These are phyloP conservation scores for Xiphydria camelus DNA, from an alignment of 2,888 invertebrate species.

Conservation along the genomic window DNA sequence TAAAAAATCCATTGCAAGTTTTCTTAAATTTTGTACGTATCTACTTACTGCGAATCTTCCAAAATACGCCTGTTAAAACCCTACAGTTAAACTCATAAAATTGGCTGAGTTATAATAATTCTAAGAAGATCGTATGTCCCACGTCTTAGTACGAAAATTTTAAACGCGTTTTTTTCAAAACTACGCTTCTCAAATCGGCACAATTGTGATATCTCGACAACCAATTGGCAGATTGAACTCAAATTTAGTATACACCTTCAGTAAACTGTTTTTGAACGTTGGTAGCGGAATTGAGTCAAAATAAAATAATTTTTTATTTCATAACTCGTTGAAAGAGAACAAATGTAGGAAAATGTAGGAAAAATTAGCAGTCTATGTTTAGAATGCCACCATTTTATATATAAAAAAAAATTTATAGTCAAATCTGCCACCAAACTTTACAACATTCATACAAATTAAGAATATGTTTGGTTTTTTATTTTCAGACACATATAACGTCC, in stretches of 20 bases:
- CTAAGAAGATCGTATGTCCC: background rate
- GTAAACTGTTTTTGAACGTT: background rate
- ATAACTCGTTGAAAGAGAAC: background rate
- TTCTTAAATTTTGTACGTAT: background rate
- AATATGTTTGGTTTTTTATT: background rate
- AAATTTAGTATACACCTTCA: background rate
- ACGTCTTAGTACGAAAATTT: background rate
- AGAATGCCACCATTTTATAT: background rate
- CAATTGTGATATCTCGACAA: background rate
- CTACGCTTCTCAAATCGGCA: too few relatives aligned
- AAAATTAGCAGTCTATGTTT: background rate
- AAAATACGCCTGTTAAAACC: background rate
- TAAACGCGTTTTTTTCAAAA: background rate
- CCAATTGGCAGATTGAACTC: background rate
- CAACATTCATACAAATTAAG: background rate
- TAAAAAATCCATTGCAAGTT: background rate
- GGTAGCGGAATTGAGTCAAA: background rate
- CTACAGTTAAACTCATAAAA: background rate
- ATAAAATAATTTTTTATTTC: background rate
- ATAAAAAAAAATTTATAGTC: background rate
- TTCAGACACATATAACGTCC: background rate
- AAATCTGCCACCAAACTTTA: background rate
- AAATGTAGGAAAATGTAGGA: background rate
- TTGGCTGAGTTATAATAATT: background rate
- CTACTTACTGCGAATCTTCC: background rate